A percentile compares a stretch with the other conserved stretches of the same genome.
Conservation (phyloP, 2,888 invertebrate species). For the Malthinus seriepunctatus region DNA sequence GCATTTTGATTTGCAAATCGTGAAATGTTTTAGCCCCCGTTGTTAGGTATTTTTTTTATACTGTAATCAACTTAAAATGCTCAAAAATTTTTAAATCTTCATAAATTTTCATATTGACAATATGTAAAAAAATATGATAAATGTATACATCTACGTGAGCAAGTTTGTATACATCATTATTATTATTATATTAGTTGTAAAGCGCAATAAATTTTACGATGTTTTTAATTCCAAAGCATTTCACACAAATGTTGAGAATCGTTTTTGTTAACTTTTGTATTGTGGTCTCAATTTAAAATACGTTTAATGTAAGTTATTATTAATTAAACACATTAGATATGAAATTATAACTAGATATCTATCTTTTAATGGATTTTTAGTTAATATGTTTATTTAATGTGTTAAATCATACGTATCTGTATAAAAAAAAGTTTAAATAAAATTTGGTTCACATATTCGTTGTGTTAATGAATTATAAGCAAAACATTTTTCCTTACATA, state of each 20-base stretch:
- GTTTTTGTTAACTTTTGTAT: constrained; percentile 41
- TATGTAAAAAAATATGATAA: constrained; percentile 25
- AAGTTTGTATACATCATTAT: constrained; percentile 6
- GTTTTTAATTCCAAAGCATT: constrained; percentile 26
- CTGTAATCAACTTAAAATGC: constrained; percentile 20
- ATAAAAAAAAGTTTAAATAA: constrained; percentile 37
- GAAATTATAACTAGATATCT: constrained; percentile 42
- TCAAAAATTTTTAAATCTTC: constrained; percentile 17
- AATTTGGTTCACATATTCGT: constrained; percentile 24
- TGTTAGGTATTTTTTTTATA: constrained; percentile 33
- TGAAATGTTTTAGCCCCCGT: constrained; percentile 21
- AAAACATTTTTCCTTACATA: neutral
- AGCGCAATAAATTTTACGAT: constrained; percentile 34
- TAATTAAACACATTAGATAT: constrained; percentile 31
- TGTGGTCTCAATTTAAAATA: constrained; percentile 46
- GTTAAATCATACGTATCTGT: constrained; percentile 53
- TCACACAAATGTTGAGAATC: constrained; percentile 31
- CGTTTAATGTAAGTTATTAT: constrained; percentile 48
- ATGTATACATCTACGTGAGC: constrained; percentile 35
- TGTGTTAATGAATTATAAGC: neutral
- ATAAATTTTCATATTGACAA: constrained; percentile 12
- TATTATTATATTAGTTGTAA: constrained; percentile 36
- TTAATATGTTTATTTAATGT: constrained; percentile 49
- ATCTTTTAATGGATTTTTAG: constrained; percentile 47
- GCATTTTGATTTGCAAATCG: constrained; percentile 16